A percentile compares a stretch with the other conserved stretches of the same genome.
Conservation (phyloP, 35 echinoderm and acorn worm genomes). For the Ptychodera flava region DNA sequence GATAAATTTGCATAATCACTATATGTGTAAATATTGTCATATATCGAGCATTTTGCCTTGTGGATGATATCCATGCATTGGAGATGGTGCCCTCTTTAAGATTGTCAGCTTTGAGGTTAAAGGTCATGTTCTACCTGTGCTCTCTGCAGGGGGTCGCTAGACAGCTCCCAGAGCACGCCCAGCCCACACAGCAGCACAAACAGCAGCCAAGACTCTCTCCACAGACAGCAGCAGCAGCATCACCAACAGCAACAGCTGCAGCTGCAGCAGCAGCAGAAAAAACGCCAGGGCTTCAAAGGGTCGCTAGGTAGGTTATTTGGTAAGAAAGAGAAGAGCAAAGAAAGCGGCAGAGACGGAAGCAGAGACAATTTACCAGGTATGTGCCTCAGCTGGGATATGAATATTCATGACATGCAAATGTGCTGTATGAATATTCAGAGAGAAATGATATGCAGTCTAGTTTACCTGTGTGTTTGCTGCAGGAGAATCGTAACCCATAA, state of each 20-base stretch:
- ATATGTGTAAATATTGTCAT: too few species aligned
- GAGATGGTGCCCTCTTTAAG: too few species aligned
- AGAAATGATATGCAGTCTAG: not conserved
- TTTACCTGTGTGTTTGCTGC: not conserved
- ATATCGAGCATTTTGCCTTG: too few species aligned
- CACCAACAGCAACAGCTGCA: not conserved
- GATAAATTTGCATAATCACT: too few species aligned
- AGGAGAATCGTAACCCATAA: not conserved
- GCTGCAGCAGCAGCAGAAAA: slow-evolving; percentile 49
- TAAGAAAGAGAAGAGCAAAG: slow-evolving; percentile 76
- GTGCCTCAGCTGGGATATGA: not conserved
- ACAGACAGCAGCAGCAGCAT: slow-evolving; percentile 45
- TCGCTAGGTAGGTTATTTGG: slow-evolving; percentile 97
- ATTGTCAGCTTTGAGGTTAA: too few species aligned
- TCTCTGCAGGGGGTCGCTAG: slow-evolving; percentile 46
- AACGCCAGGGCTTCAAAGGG: slow-evolving; percentile 76
- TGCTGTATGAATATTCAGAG: not conserved
- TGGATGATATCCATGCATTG: too few species aligned
- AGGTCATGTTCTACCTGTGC: too few species aligned
- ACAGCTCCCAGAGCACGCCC: slow-evolving; percentile 64
- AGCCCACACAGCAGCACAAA: slow-evolving; percentile 94
- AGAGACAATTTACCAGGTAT: slow-evolving; percentile 5
- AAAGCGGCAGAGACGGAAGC: slow-evolving; percentile 70
- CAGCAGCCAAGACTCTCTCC: slow-evolving; percentile 93
- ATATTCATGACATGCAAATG: not conserved